A percentile compares a stretch with the other conserved stretches of the same genome.
phyloP scores from a whole-genome alignment of 2,113 vertebrate species.

The Chamaea fasciata region DNA sequence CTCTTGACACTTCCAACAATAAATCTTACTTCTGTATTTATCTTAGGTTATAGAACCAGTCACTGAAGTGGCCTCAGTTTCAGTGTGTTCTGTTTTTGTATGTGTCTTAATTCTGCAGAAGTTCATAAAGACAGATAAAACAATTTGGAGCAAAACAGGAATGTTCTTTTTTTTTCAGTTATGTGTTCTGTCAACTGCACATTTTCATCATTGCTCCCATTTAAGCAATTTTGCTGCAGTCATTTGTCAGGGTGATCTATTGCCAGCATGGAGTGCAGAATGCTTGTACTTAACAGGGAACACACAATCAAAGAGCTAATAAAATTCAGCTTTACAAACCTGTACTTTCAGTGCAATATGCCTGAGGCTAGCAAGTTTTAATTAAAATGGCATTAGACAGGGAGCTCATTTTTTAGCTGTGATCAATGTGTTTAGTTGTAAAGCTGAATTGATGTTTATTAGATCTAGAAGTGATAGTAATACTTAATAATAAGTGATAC shows the following conservation, averaged over 20 bases:
- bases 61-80: not conserved
- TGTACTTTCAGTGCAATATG: not conserved
- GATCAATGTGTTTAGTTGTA: not conserved
- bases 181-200: not conserved
- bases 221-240: not conserved
- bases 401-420: not conserved
- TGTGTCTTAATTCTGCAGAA: not conserved
- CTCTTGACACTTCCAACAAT: not conserved
- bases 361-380: not conserved
- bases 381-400: not conserved
- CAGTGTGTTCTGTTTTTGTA: not conserved
- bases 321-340: not conserved
- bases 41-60: not conserved
- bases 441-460: not conserved
- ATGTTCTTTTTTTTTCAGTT: not conserved
- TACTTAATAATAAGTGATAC: not conserved
- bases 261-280: not conserved
- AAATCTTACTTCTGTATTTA: not conserved
- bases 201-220: not conserved
- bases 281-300: not conserved
- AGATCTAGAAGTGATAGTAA: not conserved
- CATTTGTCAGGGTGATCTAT: not conserved
- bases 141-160: not conserved
- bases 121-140: not conserved
- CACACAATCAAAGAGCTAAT: not conserved